phyloP scores from a whole-genome alignment of 2,113 vertebrate genomes.

The Scytalopus superciliaris region DNA sequence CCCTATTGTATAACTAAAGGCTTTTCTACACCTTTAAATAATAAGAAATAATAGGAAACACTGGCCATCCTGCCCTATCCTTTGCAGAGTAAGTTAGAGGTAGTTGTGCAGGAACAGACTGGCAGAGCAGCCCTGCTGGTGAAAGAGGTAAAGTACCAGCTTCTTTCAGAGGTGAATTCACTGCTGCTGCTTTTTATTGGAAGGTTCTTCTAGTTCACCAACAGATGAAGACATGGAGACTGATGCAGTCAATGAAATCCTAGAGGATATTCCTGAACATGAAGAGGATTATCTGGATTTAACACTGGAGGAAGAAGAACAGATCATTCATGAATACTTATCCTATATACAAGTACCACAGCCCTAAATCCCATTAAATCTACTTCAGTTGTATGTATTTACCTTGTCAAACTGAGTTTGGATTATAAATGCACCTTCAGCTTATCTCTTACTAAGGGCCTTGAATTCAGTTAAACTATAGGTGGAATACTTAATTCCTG shows the following conservation, averaged over 20 bases:
- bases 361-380: conserved; percentile 37
- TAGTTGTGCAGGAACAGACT: background rate
- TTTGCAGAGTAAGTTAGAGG: background rate
- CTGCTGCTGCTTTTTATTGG: background rate
- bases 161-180: background rate
- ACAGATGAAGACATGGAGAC: conserved; percentile 81
- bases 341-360: conserved; percentile 70
- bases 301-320: conserved; percentile 90
- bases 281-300: conserved; percentile 97
- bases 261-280: conserved; percentile 90
- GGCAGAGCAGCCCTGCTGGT: accelerated
- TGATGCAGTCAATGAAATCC: conserved; percentile 87
- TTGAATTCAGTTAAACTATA: conserved; percentile 6
- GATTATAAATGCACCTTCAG: conserved; percentile 40
- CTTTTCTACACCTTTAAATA: background rate
- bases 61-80: background rate
- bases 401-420: conserved; percentile 30
- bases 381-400: background rate
- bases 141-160: background rate
- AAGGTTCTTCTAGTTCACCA: conserved; percentile 76
- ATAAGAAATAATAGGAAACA: background rate
- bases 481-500: conserved; percentile 32
- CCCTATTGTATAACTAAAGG: background rate
- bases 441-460: conserved; percentile 52
- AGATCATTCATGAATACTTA: conserved; percentile 84